Evolutionary conservation across 2,797 vertebrate species (phyloP).

Genomic region (Helostoma temminkii): DNA sequence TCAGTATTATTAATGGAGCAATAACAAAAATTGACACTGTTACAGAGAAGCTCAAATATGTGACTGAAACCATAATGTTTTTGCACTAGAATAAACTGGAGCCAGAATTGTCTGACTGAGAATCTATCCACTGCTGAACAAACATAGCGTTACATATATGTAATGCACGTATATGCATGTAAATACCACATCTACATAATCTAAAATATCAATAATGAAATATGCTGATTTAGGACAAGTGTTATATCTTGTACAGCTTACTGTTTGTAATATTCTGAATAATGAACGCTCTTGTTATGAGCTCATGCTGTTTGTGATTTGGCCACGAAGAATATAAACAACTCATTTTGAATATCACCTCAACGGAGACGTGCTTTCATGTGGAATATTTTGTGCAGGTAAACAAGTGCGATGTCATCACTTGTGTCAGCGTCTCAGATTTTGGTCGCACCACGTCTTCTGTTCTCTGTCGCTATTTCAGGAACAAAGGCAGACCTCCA

Average conservation of each 20-base stretch:
- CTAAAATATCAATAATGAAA: conserved; percentile 9
- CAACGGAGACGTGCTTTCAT: conserved; percentile 45
- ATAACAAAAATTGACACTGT: no score
- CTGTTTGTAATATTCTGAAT: conserved; percentile 12
- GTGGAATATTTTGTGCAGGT: conserved; percentile 41
- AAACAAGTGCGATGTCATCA: conserved; percentile 61
- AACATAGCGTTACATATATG: no score
- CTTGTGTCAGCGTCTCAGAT: conserved; percentile 47
- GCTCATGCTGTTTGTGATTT: conserved; percentile 36
- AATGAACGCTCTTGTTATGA: conserved; percentile 33
- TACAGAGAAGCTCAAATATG: no score
- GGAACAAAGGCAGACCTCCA: conserved; percentile 60
- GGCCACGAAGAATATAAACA: conserved; percentile 37
- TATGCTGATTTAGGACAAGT: conserved; percentile 7
- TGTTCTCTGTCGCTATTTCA: conserved; percentile 60
- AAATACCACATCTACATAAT: conserved; percentile 1
- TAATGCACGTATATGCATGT: no score
- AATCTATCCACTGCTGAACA: neutral
- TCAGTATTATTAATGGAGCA: no score
- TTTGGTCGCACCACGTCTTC: conserved; percentile 28
- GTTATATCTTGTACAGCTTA: neutral
- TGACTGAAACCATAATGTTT: no score
- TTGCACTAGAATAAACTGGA: no score
- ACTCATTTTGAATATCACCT: conserved; percentile 27
- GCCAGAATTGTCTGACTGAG: no score